phyloP scores from a whole-genome alignment of 2,888 invertebrate species.

The Eristalis arbustorum region DNA sequence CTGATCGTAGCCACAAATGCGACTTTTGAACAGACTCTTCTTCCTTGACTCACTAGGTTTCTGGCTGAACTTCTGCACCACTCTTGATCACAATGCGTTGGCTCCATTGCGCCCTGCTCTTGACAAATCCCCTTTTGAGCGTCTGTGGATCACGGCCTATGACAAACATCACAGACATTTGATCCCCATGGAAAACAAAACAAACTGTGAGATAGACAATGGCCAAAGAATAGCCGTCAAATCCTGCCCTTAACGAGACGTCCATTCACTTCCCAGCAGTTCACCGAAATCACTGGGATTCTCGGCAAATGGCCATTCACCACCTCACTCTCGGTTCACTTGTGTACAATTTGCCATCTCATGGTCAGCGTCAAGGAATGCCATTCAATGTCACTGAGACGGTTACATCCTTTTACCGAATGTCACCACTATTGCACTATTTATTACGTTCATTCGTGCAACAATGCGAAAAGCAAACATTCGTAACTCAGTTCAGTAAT shows the following conservation, averaged over 20 bases:
- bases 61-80: too few relatives aligned
- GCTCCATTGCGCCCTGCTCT: too few relatives aligned
- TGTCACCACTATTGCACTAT: conserved; percentile 52
- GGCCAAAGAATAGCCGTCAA: not conserved
- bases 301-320: not conserved
- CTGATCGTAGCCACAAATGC: too few relatives aligned
- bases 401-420: conserved; percentile 63
- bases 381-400: conserved; percentile 7
- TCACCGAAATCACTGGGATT: not conserved
- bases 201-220: not conserved
- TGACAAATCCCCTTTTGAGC: too few relatives aligned
- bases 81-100: too few relatives aligned
- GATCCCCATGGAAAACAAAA: not conserved
- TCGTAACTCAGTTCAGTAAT: conserved; percentile 39
- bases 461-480: conserved; percentile 61
- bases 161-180: too few relatives aligned
- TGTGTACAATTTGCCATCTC: not conserved
- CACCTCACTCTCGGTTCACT: not conserved
- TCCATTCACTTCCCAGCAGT: not conserved
- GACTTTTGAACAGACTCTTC: too few relatives aligned
- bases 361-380: not conserved
- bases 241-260: not conserved
- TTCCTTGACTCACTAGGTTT: too few relatives aligned
- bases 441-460: conserved; percentile 63
- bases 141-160: not conserved